A percentile compares a stretch with the other conserved stretches of the same genome.
Evolutionary conservation across 1,140 invertebrate species (phyloP).

Genomic region (Drosophila azteca): DNA sequence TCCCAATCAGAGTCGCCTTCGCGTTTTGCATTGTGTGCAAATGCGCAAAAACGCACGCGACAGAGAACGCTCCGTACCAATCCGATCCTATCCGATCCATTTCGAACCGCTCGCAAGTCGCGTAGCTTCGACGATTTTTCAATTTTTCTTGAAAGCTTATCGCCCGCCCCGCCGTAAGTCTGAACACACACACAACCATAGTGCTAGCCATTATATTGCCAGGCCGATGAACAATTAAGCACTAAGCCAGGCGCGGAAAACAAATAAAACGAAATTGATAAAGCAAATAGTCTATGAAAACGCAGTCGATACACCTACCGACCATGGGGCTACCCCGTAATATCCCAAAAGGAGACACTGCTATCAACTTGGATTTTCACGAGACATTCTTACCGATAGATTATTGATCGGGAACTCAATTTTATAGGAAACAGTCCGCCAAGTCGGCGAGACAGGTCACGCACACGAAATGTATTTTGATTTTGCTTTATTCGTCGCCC

Average conservation of each 20-base stretch:
- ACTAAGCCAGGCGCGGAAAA: slow-evolving; percentile 42
- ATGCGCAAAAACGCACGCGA: slow-evolving; percentile 61
- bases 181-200: not conserved
- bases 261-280: slow-evolving; percentile 39
- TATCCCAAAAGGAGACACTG: too few relatives aligned
- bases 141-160: slow-evolving; percentile 52
- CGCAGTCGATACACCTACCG: not conserved
- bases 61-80: slow-evolving; percentile 41
- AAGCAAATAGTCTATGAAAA: slow-evolving; percentile 27
- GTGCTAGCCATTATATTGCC: slow-evolving; percentile 49
- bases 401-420: too few relatives aligned
- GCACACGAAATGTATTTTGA: too few relatives aligned
- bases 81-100: too few relatives aligned
- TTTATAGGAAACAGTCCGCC: too few relatives aligned
- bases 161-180: slow-evolving; percentile 1
- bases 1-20: slow-evolving; percentile 21
- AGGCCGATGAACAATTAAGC: slow-evolving; percentile 45
- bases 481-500: too few relatives aligned
- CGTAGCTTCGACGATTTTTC: slow-evolving; percentile 37
- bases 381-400: too few relatives aligned
- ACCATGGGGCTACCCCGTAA: too few relatives aligned
- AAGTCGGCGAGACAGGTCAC: too few relatives aligned
- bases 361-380: too few relatives aligned
- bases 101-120: slow-evolving; percentile 13
- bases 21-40: slow-evolving; percentile 56